Conservation (phyloP, 2,113 vertebrate species). For the Edolisoma coerulescens region DNA sequence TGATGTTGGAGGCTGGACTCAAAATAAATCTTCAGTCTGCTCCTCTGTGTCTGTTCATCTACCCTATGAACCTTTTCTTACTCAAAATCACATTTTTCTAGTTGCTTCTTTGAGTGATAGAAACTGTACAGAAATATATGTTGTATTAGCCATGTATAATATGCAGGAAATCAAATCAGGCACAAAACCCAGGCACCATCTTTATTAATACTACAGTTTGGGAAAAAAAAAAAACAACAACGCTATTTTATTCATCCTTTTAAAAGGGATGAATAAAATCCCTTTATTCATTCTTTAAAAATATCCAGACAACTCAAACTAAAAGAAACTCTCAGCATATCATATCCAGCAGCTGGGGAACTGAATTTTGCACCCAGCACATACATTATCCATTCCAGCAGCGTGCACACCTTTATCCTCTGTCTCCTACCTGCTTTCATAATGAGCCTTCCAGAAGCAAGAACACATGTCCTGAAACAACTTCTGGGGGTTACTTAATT, state of each 20-base stretch:
- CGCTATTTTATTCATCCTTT: background rate
- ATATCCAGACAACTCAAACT: background rate
- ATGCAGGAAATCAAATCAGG: background rate
- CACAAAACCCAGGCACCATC: background rate
- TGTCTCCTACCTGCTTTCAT: slow-evolving; percentile 4
- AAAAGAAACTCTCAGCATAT: background rate
- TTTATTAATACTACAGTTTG: background rate
- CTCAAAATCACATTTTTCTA: background rate
- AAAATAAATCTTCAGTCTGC: background rate
- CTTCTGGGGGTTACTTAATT: background rate
- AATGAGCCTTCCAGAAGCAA: background rate
- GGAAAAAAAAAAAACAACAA: background rate
- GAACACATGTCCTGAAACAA: background rate
- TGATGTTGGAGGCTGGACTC: background rate
- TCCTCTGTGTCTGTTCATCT: background rate
- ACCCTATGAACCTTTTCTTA: background rate
- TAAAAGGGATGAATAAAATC: background rate
- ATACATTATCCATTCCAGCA: background rate
- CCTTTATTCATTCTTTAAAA: background rate
- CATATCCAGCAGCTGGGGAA: background rate
- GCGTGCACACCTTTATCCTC: background rate
- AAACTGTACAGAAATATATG: background rate
- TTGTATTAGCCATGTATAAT: background rate
- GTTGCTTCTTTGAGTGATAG: background rate
- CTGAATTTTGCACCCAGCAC: background rate